These are phyloP conservation scores for Nanger granti DNA, from an alignment of 2,113 vertebrate genomes.

Conservation along the genomic window DNA sequence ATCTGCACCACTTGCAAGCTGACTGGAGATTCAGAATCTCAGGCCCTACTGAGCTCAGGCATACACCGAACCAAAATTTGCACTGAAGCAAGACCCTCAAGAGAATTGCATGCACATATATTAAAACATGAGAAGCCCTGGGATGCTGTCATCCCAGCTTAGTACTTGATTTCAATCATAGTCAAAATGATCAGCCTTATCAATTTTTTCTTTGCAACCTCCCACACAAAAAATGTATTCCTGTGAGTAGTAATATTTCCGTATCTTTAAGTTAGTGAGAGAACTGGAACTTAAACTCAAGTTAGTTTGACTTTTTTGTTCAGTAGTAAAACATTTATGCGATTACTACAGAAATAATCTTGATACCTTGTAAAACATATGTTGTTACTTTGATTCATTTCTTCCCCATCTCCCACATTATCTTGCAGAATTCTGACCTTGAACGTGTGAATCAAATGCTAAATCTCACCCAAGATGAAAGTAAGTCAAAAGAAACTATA, in stretches of 20 bases:
- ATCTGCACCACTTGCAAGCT: not conserved
- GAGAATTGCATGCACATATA: not conserved
- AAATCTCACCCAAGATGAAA: slow-evolving; percentile 72
- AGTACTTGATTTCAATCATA: not conserved
- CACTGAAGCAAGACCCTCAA: not conserved
- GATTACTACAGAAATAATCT: not conserved
- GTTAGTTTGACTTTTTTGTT: not conserved
- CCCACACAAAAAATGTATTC: not conserved
- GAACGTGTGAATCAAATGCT: slow-evolving; percentile 65
- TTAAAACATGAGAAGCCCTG: not conserved
- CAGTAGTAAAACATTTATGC: not conserved
- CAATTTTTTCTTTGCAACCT: not conserved
- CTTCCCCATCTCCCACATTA: not conserved
- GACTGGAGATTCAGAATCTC: not conserved
- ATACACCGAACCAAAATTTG: not conserved
- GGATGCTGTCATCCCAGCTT: not conserved
- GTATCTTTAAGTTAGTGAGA: not conserved
- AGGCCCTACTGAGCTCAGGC: not conserved
- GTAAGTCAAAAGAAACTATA: slow-evolving; percentile 70
- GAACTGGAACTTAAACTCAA: not conserved
- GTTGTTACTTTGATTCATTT: not conserved
- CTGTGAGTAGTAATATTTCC: not conserved
- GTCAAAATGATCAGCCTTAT: not conserved
- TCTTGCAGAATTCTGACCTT: not conserved
- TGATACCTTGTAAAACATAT: not conserved